Percentiles rank a stretch among this genome's conserved stretches.
These are phyloP conservation scores for Accipiter virgatus DNA, from an alignment of 2,113 vertebrate species.

Conservation along the genomic window DNA sequence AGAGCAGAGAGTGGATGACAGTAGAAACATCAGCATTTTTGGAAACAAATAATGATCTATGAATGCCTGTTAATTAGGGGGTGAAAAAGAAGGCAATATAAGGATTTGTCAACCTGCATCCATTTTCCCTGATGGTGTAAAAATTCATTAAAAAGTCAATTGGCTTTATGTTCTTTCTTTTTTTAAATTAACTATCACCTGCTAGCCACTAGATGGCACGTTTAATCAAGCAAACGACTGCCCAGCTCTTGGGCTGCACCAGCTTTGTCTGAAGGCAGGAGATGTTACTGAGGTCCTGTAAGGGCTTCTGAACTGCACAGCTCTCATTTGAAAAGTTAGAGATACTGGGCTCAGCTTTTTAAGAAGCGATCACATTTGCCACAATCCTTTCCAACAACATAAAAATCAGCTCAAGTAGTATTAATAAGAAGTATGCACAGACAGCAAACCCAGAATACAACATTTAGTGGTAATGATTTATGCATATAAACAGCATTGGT, in stretches of 20 bases:
- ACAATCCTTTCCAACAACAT: background rate
- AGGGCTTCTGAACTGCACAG: background rate
- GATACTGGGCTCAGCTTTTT: background rate
- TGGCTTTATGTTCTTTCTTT: background rate
- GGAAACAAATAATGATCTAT: background rate
- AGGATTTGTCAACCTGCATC: background rate
- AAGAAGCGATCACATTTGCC: background rate
- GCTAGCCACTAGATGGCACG: constrained; percentile 59
- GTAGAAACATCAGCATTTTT: background rate
- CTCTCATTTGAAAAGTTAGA: background rate
- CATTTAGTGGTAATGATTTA: background rate
- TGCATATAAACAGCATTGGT: background rate
- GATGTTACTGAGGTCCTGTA: fast-evolving
- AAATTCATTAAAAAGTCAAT: background rate
- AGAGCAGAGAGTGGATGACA: background rate
- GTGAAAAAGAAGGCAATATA: background rate
- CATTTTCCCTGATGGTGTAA: background rate
- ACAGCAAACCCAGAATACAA: background rate
- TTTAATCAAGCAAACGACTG: background rate
- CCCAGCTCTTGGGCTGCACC: background rate
- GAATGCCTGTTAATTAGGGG: background rate
- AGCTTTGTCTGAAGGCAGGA: background rate
- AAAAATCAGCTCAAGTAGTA: background rate
- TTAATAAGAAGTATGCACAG: background rate
- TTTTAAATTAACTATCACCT: background rate